Evolutionary conservation across 2,113 vertebrate genomes (phyloP).

Genomic region (Haemorhous mexicanus): DNA sequence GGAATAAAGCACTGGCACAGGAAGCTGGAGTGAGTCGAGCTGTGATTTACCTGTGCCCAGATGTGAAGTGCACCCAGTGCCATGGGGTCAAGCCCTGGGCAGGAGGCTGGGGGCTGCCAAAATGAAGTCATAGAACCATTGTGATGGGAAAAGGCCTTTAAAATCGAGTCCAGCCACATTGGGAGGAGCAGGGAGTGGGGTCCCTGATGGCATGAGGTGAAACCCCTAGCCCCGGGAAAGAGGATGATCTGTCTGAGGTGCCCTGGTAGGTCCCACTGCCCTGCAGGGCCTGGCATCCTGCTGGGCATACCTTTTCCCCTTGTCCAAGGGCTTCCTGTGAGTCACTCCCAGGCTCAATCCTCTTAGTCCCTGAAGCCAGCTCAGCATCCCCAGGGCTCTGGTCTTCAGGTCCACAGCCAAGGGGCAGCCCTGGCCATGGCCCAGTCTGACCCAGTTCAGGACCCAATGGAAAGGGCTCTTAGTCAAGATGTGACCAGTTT

Average conservation of each 20-base stretch:
- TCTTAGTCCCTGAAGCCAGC: background rate
- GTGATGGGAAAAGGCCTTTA: background rate
- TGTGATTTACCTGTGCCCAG: background rate
- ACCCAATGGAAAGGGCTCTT: background rate
- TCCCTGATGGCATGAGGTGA: background rate
- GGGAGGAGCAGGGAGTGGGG: background rate
- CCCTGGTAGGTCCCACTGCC: background rate
- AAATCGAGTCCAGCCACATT: rapidly evolving
- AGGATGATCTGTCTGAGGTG: background rate
- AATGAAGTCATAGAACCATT: background rate
- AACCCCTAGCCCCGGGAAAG: background rate
- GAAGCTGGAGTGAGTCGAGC: background rate
- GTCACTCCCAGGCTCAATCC: background rate
- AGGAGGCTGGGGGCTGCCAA: background rate
- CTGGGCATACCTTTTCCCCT: background rate
- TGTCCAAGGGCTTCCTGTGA: background rate
- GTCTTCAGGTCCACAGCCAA: background rate
- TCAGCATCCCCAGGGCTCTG: background rate
- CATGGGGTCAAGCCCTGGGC: rapidly evolving
- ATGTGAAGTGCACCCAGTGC: background rate
- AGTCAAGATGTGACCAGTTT: background rate
- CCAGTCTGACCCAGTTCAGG: background rate
- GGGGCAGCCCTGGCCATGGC: background rate
- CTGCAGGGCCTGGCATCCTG: background rate
- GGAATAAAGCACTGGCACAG: background rate